These are phyloP conservation scores for Halcyon chelicuti DNA, from an alignment of 2,797 vertebrate species.

Conservation along the genomic window DNA sequence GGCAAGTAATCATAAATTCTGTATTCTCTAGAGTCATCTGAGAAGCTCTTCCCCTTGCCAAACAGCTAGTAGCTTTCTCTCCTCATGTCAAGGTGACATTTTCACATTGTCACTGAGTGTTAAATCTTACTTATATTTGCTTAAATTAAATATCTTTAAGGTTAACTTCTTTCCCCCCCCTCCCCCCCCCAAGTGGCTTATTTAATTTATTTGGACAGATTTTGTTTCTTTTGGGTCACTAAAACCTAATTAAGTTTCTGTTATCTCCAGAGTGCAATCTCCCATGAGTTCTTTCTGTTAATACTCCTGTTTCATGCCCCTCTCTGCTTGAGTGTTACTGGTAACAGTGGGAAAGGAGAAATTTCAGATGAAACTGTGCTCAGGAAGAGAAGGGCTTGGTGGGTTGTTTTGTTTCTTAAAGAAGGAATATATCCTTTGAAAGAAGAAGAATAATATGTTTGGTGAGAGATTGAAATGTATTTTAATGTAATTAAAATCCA, in stretches of 20 bases:
- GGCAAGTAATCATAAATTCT: conserved; percentile 7
- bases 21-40: neutral
- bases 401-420: neutral
- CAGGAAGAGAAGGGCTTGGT: neutral
- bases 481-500: neutral
- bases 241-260: conserved; percentile 55
- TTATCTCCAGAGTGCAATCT: conserved; percentile 32
- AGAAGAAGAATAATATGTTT: neutral
- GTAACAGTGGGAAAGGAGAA: neutral
- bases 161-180: conserved; percentile 54
- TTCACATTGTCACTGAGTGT: conserved; percentile 37
- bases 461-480: neutral
- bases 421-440: neutral
- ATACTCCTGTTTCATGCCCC: neutral
- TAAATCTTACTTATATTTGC: conserved; percentile 41
- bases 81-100: neutral
- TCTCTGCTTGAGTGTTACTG: conserved; percentile 8
- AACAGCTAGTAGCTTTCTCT: conserved; percentile 19
- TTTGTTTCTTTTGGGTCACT: conserved; percentile 37
- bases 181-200: neutral
- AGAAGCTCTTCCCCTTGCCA: neutral
- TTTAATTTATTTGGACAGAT: conserved; percentile 40
- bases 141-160: conserved; percentile 41
- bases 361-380: neutral
- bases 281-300: conserved; percentile 12